phyloP scores from a whole-genome alignment of 37 sponge, comb jelly and placozoan genomes.

The Oscarella lobularis region DNA sequence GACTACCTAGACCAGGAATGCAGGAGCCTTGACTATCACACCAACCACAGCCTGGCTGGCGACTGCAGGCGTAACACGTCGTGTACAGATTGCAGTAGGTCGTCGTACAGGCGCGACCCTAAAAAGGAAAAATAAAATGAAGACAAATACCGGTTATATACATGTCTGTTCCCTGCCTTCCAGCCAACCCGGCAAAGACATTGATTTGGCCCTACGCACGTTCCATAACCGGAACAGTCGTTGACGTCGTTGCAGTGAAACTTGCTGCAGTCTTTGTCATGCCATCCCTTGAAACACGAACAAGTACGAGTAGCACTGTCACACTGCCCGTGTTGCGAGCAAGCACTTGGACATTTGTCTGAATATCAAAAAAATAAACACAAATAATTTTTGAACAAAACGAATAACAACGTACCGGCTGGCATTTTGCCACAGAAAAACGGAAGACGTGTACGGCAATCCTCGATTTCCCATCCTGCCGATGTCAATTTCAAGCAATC shows the following conservation, averaged over 20 bases:
- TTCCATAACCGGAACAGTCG: not conserved
- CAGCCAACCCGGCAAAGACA: not conserved
- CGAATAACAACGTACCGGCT: no score
- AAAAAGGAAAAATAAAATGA: not conserved
- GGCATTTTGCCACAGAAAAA: not conserved
- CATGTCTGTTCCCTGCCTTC: not conserved
- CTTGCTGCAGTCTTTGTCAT: not conserved
- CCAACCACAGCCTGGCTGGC: not conserved
- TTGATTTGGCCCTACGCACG: not conserved
- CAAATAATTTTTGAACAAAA: no score
- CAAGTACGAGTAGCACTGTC: not conserved
- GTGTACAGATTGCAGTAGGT: not conserved
- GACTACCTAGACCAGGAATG: not conserved
- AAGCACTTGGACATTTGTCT: not conserved
- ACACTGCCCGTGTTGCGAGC: not conserved
- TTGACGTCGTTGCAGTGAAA: not conserved
- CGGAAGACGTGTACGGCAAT: not conserved
- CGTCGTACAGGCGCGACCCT: slow-evolving; percentile 1
- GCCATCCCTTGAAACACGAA: not conserved
- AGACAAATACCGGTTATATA: not conserved
- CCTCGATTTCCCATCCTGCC: not conserved
- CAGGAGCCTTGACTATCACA: not conserved
- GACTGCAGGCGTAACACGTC: not conserved
- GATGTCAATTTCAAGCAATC: not conserved
- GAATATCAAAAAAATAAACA: no score